Base-by-base conservation (phyloP, 2,888 invertebrate genomes). In the Octodonta nipae region DNA sequence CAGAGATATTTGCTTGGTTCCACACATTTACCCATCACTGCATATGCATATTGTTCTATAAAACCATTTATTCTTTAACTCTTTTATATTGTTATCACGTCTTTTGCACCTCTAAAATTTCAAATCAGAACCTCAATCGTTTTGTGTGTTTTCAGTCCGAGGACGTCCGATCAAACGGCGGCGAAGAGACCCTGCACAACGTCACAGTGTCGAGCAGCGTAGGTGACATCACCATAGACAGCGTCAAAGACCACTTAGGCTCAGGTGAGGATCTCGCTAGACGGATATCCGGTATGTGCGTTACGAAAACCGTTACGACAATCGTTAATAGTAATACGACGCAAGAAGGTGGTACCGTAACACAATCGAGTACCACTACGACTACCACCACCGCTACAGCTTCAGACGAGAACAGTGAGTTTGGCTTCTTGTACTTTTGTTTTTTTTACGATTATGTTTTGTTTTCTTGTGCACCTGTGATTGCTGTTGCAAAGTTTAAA, bases 191-290 rank as follows among this genome's bases (percentile, higher is more conserved):
- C 38, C 45, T 56, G 11, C 61, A 60, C 37, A 63, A 63, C 41
- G 53, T 58, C 45, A 71, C 70, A 3, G 68, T 67, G 30, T 67
- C 64, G 33, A 76, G 72, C 50, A 76, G 75, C 24, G 70, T 76
- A 38, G 88, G 81, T 10, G 91, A 91, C 63, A 89, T 92, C 56
- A 92, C 92, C 3, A 84, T 91, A 42, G 92, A 93, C 68, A 91
- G 89, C 15, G 87, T 92, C 30, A 78, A 85, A 44, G 89, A 89
- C 64, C 89, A 91, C 67, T 69, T 84, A 37, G 58, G 55, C 40
- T 55, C 57, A 36, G 56, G 57, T 41, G 61, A 61, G 44, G 61
- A 61, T 40, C 43, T 61, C 24, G 54, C 53, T 31, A 53, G 54
- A 38, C 55, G 58, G 30, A 43, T 59, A 39, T 47, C 55, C 27